A percentile compares a stretch with the other conserved stretches of the same genome.
Evolutionary conservation across 2,797 vertebrate species (phyloP).

Genomic region (Tympanoctomys barrerae): DNA sequence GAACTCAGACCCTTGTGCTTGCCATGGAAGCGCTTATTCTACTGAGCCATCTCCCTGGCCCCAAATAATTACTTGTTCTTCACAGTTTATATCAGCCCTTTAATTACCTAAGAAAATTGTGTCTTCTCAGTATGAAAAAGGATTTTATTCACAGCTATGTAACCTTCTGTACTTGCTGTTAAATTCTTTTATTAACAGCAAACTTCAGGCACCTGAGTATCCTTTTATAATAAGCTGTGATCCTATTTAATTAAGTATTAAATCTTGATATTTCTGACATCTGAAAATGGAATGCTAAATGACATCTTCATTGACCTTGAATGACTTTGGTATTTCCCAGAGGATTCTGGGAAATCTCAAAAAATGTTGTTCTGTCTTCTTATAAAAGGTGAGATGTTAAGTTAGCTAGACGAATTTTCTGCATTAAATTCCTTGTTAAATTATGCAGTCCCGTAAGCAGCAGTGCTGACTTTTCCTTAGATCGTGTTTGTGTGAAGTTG

Average conservation of each 20-base stretch:
- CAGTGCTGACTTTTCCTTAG: neutral
- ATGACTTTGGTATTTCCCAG: neutral
- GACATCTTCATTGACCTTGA: neutral
- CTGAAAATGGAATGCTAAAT: neutral
- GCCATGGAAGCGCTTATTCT: no score
- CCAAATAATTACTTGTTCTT: neutral
- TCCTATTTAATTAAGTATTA: neutral
- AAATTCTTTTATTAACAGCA: neutral
- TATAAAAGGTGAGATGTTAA: neutral
- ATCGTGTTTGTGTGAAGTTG: neutral
- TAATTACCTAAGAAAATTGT: neutral
- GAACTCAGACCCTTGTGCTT: no score
- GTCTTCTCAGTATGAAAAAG: neutral
- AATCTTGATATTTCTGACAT: neutral
- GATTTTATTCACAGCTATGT: neutral
- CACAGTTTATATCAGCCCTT: neutral
- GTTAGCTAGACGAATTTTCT: neutral
- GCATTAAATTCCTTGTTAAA: neutral
- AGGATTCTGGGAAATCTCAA: neutral
- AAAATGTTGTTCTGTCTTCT: neutral
- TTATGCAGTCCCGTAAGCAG: neutral
- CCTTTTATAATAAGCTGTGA: neutral
- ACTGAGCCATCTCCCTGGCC: no score
- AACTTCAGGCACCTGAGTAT: neutral
- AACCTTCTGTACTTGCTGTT: neutral